Percentiles rank a stretch among this genome's conserved stretches.
These are phyloP conservation scores for Callinectes sapidus DNA, from an alignment of 2,888 invertebrate genomes.

Conservation along the genomic window DNA sequence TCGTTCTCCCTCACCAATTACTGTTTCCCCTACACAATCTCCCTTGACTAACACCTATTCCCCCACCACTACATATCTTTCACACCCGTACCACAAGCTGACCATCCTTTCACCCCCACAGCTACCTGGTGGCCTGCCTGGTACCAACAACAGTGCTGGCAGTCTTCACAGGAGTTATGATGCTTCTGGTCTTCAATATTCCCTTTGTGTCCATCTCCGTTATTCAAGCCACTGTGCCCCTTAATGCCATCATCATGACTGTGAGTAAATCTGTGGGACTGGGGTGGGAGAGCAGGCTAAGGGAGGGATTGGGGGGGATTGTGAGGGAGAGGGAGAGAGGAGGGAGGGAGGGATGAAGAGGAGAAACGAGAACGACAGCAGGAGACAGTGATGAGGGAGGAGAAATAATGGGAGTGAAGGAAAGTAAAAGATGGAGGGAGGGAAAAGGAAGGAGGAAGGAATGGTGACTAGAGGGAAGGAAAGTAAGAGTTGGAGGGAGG, in stretches of 20 bases:
- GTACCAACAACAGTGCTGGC: conserved; percentile 48
- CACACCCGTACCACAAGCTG: not conserved
- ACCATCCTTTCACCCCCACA: not conserved
- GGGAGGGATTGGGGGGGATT: too few species aligned
- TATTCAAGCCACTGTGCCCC: conserved; percentile 42
- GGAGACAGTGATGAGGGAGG: not conserved
- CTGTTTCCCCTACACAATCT: too few species aligned
- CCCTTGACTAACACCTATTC: not conserved
- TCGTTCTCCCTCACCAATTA: too few species aligned
- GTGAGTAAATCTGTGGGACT: conserved; percentile 17
- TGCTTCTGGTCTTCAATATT: conserved; percentile 57
- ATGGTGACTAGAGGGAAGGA: not conserved
- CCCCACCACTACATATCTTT: too few species aligned
- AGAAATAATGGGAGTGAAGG: too few species aligned
- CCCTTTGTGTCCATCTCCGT: conserved; percentile 62
- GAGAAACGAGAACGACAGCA: not conserved
- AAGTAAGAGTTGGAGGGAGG: not conserved
- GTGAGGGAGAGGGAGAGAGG: not conserved
- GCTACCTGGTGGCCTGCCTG: conserved; percentile 60
- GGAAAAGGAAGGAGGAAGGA: not conserved
- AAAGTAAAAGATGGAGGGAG: too few species aligned
- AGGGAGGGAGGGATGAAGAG: not conserved
- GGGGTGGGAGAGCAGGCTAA: not conserved
- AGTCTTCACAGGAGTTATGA: conserved; percentile 51
- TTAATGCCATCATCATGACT: conserved; percentile 32